phyloP scores from a whole-genome alignment of 2,113 vertebrate species.

The Columba janthina region DNA sequence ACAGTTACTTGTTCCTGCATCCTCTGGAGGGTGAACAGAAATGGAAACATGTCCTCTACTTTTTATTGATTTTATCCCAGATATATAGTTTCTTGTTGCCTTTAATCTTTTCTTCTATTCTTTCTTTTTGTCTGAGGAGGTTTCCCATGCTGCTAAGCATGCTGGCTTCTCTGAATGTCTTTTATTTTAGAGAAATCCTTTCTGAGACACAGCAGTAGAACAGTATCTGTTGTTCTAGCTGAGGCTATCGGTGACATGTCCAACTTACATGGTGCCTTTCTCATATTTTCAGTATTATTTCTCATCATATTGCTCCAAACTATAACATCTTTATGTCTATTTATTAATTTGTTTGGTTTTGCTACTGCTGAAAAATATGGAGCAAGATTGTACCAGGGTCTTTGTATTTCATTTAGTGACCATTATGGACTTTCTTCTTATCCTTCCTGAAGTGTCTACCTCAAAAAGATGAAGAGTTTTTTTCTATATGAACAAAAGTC shows the following conservation, averaged over 20 bases:
- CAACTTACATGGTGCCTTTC: background rate
- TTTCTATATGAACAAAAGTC: background rate
- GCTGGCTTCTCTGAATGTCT: background rate
- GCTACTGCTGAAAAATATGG: background rate
- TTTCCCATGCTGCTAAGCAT: background rate
- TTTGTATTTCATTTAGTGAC: background rate
- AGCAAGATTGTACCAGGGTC: background rate
- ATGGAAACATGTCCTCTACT: background rate
- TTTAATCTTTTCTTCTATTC: background rate
- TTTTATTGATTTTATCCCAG: background rate
- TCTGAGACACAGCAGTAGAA: background rate
- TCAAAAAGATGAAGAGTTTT: background rate
- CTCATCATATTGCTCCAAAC: background rate
- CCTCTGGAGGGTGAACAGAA: background rate
- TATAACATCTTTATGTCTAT: background rate
- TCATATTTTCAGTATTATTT: background rate
- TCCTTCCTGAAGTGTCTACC: background rate
- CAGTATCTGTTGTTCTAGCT: background rate
- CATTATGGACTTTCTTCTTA: background rate
- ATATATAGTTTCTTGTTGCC: background rate
- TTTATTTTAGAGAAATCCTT: background rate
- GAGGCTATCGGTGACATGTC: background rate
- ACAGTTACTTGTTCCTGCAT: background rate
- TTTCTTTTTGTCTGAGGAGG: background rate
- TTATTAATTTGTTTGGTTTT: background rate